A percentile compares a stretch with the other conserved stretches of the same genome.
phyloP scores from a whole-genome alignment of 2,888 invertebrate genomes.

The Holacanthella duospinosa region DNA sequence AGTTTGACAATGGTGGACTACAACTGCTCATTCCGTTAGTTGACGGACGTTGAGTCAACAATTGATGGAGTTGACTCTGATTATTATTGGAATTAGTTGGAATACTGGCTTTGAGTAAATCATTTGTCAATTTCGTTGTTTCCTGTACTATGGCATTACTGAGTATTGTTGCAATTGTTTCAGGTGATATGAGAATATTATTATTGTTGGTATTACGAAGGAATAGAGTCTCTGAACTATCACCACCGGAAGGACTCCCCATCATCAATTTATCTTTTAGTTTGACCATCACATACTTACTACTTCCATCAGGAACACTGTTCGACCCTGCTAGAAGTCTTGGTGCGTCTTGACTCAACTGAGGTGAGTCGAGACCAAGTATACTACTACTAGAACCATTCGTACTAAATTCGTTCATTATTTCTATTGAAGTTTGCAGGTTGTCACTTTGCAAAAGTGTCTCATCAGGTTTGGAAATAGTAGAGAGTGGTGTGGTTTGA shows the following conservation, averaged over 20 bases:
- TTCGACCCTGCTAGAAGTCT: background rate
- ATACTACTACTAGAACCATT: too few species aligned
- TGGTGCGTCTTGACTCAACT: background rate
- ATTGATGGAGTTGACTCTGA: conserved; percentile 25
- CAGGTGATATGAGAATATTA: background rate
- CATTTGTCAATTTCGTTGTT: background rate
- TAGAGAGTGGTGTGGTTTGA: background rate
- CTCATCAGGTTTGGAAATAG: background rate
- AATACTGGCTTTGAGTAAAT: background rate
- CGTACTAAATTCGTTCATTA: background rate
- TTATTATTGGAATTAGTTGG: conserved; percentile 11
- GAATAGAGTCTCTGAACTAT: background rate
- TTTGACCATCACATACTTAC: conserved; percentile 2
- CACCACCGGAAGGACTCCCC: background rate
- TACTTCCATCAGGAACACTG: background rate
- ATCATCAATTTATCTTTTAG: conserved; percentile 6
- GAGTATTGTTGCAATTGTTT: background rate
- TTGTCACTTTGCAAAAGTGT: background rate
- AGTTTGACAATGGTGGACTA: background rate
- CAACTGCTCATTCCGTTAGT: background rate
- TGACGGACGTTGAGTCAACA: conserved; percentile 23
- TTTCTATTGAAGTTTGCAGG: background rate
- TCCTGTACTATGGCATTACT: conserved; percentile 2
- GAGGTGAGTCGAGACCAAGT: background rate
- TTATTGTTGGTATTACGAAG: conserved; percentile 5